phyloP scores from a whole-genome alignment of 2,797 vertebrate species.

The Schizopygopsis malacanthus region DNA sequence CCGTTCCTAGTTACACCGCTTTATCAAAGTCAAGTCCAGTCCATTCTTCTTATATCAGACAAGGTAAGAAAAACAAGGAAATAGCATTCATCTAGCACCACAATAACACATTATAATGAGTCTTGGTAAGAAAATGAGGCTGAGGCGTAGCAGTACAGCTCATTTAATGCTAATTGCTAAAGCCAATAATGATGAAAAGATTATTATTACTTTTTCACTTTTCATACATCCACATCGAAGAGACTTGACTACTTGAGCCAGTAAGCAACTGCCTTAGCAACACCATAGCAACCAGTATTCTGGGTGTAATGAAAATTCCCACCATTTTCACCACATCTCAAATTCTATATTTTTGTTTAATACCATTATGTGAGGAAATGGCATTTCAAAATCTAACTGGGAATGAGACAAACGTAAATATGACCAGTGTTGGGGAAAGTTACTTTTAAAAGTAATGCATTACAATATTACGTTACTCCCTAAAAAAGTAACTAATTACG shows the following conservation, averaged over 20 bases:
- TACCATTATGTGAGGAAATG: too few species aligned
- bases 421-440: too few species aligned
- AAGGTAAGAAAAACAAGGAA: constrained; percentile 13
- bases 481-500: too few species aligned
- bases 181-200: background rate
- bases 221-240: background rate
- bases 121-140: background rate
- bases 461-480: too few species aligned
- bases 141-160: background rate
- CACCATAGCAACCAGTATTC: background rate
- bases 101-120: background rate
- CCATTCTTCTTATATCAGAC: background rate
- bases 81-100: background rate
- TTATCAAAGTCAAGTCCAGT: constrained; percentile 9
- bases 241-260: too few species aligned
- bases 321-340: background rate
- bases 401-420: too few species aligned
- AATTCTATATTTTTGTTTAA: background rate
- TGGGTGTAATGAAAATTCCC: background rate
- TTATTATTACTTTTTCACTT: background rate
- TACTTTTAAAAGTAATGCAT: too few species aligned
- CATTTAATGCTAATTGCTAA: constrained; percentile 2
- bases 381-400: background rate
- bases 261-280: background rate
- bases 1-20: background rate